phyloP scores from a whole-genome alignment of 1,140 invertebrate genomes.

The Vollenhovia emeryi region DNA sequence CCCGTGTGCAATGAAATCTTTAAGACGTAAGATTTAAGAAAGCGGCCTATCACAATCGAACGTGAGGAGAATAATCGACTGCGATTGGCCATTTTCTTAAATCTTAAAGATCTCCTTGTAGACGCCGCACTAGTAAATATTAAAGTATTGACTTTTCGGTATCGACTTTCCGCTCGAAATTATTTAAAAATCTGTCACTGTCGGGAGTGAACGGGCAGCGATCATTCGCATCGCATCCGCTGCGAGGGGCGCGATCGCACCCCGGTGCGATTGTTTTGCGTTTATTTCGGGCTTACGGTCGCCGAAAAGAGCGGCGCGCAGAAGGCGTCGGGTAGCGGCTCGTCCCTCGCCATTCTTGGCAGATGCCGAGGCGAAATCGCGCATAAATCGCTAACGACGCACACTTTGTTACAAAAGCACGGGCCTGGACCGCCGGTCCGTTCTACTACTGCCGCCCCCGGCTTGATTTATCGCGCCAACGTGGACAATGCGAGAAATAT shows the following conservation, averaged over 20 bases:
- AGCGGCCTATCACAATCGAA: too few species aligned
- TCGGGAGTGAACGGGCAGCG: background rate
- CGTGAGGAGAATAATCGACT: too few species aligned
- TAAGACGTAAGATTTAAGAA: too few species aligned
- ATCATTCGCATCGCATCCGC: background rate
- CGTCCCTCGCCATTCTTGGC: slow-evolving; percentile 59
- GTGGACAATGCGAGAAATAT: slow-evolving; percentile 83
- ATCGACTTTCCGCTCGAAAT: background rate
- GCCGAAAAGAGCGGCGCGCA: slow-evolving; percentile 26
- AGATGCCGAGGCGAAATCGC: slow-evolving; percentile 70
- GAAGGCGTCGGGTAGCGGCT: slow-evolving; percentile 28
- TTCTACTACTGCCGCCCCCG: slow-evolving; percentile 55
- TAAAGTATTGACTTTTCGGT: background rate
- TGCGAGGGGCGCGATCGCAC: background rate
- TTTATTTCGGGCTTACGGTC: slow-evolving; percentile 44
- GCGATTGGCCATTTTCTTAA: too few species aligned
- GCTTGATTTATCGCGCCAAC: slow-evolving; percentile 79
- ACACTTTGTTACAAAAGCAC: slow-evolving; percentile 73
- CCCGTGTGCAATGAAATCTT: too few species aligned
- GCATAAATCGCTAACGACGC: slow-evolving; percentile 80
- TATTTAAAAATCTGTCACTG: background rate
- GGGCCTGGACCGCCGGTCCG: slow-evolving; percentile 18
- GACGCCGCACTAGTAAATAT: background rate
- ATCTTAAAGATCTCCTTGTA: too few species aligned
- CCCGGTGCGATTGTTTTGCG: slow-evolving; percentile 26